Evolutionary conservation across 2,888 invertebrate species (phyloP), one percentile per base, ranked within the genome.

Genomic region (Aquatica leii): DNA sequence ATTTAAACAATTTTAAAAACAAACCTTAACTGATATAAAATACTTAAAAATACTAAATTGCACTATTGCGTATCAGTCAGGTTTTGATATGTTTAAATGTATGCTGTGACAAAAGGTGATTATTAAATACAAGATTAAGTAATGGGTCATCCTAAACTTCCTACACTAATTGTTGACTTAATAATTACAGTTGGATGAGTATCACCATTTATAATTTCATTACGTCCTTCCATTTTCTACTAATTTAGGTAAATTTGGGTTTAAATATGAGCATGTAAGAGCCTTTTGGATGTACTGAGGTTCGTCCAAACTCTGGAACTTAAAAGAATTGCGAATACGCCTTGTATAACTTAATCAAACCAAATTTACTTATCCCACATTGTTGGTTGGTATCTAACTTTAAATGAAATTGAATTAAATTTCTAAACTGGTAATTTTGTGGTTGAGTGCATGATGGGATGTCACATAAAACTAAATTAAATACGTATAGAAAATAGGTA

Each of bases 121-220:
- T 46, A 46, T 46, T 46, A 46, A 17, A 46, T 17, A 17, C 18
- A 46, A 46, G 46, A 46, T 46, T 46, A 46, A 17, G 20, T 46
- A 18, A 46, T 18, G 46, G 46, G 46, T 46, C 46, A 46, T 46
- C 46, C 46, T 17, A 46, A 37, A 46, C 20, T 20, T 18, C 46
- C 18, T 46, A 14, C 46, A 46, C 46, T 46, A 20, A 46, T 18
- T 46, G 46, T 46, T 46, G 46, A 46, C 46, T 46, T 18, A 46
- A 46, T 46, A 46, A 46, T 46, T 46, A 46, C 46, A 46, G 46
- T 46, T 46, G 46, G 46, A 46, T 20, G 20, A 46, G 46, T 46
- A 20, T 46, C 18, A 20, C 18, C 18, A 46, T 18, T 46, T 46
- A 46, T 46, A 46, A 46, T 46, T 46, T 46, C 46, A 18, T 46